Conservation (phyloP, 2,113 vertebrate genomes). For the Pimephales promelas region DNA sequence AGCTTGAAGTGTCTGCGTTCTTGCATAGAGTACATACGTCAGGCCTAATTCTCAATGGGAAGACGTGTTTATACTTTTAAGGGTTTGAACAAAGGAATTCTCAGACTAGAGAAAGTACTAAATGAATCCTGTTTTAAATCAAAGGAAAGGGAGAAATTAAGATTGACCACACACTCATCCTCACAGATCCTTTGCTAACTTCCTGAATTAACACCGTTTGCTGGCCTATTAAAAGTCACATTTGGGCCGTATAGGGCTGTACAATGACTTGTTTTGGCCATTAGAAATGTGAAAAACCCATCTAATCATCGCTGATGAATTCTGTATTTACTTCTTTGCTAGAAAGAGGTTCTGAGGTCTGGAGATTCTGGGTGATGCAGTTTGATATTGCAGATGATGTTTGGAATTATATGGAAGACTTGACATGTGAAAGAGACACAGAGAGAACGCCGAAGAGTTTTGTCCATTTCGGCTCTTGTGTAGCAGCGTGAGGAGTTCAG, state of each 20-base stretch:
- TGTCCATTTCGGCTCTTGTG: slow-evolving; percentile 76
- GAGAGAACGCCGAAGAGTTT: slow-evolving; percentile 59
- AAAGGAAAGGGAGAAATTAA: background rate
- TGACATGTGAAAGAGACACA: slow-evolving; percentile 41
- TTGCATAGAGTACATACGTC: background rate
- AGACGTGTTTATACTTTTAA: background rate
- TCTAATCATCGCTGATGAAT: background rate
- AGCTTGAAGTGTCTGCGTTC: background rate
- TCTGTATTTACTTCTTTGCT: background rate
- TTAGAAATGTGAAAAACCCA: background rate
- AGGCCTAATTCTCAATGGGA: background rate
- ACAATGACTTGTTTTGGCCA: background rate
- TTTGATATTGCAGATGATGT: slow-evolving; percentile 59
- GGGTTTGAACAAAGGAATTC: background rate
- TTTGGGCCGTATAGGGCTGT: background rate
- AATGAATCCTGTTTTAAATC: background rate
- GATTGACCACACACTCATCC: background rate
- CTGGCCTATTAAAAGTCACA: background rate
- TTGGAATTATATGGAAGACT: slow-evolving; percentile 72
- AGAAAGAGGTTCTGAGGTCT: slow-evolving; percentile 56
- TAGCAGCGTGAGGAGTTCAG: slow-evolving; percentile 70
- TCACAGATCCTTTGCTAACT: background rate
- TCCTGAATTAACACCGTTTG: background rate
- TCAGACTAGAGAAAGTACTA: background rate
- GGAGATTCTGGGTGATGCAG: slow-evolving; percentile 59